phyloP scores from a whole-genome alignment of 2,888 invertebrate genomes.

The Idaea biselata region DNA sequence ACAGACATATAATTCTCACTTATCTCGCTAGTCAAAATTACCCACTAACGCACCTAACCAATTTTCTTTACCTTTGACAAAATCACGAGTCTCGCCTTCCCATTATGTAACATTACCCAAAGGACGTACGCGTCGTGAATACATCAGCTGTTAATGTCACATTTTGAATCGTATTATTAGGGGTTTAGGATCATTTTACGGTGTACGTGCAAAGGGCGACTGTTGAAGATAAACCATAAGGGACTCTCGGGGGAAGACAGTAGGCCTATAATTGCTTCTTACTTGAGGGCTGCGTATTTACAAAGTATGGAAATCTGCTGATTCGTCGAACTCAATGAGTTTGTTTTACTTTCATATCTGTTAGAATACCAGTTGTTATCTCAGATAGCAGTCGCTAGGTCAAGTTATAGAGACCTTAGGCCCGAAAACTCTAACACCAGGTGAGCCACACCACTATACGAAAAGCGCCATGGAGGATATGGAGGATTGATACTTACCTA shows the following conservation, averaged over 20 bases:
- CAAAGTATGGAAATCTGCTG: constrained; percentile 11
- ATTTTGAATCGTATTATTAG: constrained; percentile 63
- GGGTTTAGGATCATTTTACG: constrained; percentile 60
- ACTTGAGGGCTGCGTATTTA: constrained; percentile 35
- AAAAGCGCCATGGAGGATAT: no score
- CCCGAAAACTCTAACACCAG: no score
- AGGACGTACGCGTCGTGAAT: constrained; percentile 73
- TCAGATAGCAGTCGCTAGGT: no score
- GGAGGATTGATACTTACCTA: not conserved
- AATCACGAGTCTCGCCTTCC: constrained; percentile 69
- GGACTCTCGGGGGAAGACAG: constrained; percentile 53
- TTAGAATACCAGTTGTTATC: no score
- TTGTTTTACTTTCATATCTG: not conserved
- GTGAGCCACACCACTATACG: no score
- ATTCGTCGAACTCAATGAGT: not conserved
- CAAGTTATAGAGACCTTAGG: no score
- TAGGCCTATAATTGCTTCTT: constrained; percentile 62
- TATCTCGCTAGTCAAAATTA: constrained; percentile 61
- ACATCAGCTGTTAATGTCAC: constrained; percentile 45
- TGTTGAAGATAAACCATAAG: constrained; percentile 49
- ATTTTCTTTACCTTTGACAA: constrained; percentile 80
- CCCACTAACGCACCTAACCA: constrained; percentile 71
- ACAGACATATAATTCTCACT: constrained; percentile 58
- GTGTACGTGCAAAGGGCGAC: constrained; percentile 48
- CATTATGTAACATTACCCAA: constrained; percentile 79